Conservation (phyloP, 2,797 vertebrate genomes). For the Neopelma chrysocephalum region DNA sequence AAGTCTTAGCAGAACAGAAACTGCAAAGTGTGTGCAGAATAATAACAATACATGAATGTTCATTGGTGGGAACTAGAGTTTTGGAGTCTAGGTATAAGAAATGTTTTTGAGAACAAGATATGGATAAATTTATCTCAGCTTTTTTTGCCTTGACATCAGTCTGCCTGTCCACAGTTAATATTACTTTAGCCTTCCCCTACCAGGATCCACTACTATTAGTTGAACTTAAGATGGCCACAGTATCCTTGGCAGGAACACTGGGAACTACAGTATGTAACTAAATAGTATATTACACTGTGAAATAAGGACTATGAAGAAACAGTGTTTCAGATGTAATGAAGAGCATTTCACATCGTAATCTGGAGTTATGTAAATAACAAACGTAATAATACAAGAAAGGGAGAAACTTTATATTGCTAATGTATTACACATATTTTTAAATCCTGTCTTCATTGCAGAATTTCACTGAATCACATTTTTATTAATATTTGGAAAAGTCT, state of each 20-base stretch:
- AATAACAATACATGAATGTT: not conserved
- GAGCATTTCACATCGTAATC: not conserved
- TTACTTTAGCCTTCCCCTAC: not conserved
- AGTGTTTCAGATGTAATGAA: not conserved
- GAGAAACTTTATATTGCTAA: not conserved
- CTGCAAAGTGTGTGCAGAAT: not conserved
- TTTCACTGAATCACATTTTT: not conserved
- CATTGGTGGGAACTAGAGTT: not conserved
- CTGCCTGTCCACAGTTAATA: not conserved
- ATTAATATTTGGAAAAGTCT: not conserved
- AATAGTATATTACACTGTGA: not conserved
- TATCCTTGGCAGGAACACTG: not conserved
- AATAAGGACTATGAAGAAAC: not conserved
- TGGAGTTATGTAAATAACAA: not conserved
- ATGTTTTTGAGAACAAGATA: not conserved
- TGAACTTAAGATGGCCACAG: not conserved
- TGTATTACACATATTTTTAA: not conserved
- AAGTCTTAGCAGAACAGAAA: constrained; percentile 17
- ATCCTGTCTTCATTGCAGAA: not conserved
- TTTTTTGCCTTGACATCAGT: not conserved
- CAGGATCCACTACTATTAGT: not conserved
- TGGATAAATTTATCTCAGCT: not conserved
- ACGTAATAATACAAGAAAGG: not conserved
- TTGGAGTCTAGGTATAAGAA: not conserved
- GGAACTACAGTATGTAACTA: not conserved